Evolutionary conservation across 2,888 invertebrate genomes (phyloP).

Genomic region (Tachystola acroxantha): DNA sequence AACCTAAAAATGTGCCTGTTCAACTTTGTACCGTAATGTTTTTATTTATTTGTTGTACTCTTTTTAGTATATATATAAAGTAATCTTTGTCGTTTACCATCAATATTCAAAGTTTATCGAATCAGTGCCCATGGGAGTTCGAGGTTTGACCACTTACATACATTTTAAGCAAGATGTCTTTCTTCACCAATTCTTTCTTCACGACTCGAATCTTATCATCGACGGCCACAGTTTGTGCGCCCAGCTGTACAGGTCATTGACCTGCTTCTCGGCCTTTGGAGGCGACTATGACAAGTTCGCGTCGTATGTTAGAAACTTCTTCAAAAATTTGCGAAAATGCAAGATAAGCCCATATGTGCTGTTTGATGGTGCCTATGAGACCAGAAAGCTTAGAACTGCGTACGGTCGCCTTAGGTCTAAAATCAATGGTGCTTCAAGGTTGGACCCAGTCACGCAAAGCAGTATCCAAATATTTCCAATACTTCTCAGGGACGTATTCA

Average conservation of each 20-base stretch:
- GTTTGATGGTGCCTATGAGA: conserved; percentile 88
- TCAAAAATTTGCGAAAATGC: conserved; percentile 83
- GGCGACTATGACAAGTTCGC: conserved; percentile 91
- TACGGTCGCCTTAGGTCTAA: conserved; percentile 78
- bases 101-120: no score
- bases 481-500: conserved; percentile 85
- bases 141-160: conserved; percentile 90
- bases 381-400: conserved; percentile 83
- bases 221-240: conserved; percentile 89
- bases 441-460: conserved; percentile 76
- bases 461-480: conserved; percentile 84
- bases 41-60: no score
- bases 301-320: conserved; percentile 81
- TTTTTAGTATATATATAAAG: no score
- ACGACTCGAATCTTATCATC: conserved; percentile 84
- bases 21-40: no score
- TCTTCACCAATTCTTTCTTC: conserved; percentile 80
- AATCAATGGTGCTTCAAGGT: conserved; percentile 74
- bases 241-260: conserved; percentile 81
- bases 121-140: conserved; percentile 83
- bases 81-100: no score
- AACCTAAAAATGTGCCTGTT: no score
- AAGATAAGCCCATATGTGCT: conserved; percentile 85
- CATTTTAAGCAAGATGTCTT: conserved; percentile 81
- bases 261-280: conserved; percentile 85